Evolutionary conservation across 2,113 vertebrate genomes (phyloP).

Genomic region (Dromiciops gliroides): DNA sequence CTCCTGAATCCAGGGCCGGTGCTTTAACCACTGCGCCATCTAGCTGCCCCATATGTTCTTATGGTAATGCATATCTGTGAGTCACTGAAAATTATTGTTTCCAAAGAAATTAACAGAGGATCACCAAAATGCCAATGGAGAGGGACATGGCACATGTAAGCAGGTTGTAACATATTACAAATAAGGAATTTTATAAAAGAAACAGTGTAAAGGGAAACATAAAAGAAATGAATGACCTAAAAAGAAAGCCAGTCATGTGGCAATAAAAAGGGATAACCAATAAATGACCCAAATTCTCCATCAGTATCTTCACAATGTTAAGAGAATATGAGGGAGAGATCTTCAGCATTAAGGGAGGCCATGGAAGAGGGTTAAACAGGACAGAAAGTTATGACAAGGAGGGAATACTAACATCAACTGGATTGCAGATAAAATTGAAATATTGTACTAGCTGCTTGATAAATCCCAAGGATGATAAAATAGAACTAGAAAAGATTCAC

Average conservation of each 20-base stretch:
- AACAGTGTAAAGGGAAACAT: not conserved
- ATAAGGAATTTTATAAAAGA: not conserved
- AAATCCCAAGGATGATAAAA: conserved; percentile 38
- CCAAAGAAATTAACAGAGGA: not conserved
- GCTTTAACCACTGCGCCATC: too few species aligned
- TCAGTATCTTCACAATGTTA: not conserved
- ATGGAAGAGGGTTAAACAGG: not conserved
- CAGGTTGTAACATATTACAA: not conserved
- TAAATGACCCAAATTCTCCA: not conserved
- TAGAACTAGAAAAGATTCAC: conserved; percentile 9
- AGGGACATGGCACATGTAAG: not conserved
- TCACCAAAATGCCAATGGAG: not conserved
- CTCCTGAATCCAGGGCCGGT: too few species aligned
- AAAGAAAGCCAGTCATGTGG: not conserved
- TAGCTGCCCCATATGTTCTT: too few species aligned
- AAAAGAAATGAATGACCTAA: not conserved
- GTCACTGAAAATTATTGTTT: not conserved
- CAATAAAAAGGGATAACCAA: not conserved
- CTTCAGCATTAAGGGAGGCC: not conserved
- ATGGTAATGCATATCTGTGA: not conserved
- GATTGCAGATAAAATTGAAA: not conserved
- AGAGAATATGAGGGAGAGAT: not conserved
- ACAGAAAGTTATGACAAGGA: not conserved
- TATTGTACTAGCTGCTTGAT: not conserved
- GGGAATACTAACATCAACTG: not conserved